Evolutionary conservation across 2,113 vertebrate genomes (phyloP).

Genomic region (Sorex fumeus): DNA sequence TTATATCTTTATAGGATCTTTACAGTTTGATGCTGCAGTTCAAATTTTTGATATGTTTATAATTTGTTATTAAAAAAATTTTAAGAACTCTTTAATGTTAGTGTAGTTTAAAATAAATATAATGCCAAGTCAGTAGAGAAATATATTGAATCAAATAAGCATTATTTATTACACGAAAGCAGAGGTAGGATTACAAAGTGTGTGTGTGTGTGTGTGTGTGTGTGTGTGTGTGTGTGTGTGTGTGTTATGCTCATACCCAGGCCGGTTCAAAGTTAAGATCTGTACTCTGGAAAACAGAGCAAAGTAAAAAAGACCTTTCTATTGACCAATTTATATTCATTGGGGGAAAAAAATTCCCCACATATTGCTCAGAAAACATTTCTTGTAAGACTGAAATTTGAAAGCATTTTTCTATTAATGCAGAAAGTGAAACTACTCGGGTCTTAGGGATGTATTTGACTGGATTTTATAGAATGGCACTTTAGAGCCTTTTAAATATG

Average conservation of each 20-base stretch:
- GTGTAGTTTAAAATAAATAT: background rate
- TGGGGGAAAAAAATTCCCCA: background rate
- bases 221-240: background rate
- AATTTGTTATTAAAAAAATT: too few species aligned
- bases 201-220: background rate
- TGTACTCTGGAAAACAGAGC: background rate
- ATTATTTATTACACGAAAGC: background rate
- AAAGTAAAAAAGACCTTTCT: background rate
- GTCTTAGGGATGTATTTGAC: background rate
- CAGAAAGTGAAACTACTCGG: background rate
- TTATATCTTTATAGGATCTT: background rate
- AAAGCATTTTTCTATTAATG: background rate
- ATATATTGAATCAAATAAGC: background rate
- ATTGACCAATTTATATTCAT: background rate
- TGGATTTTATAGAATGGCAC: background rate
- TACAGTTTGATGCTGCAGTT: too few species aligned
- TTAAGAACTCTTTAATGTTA: too few species aligned
- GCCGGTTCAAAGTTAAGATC: background rate
- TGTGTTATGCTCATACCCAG: background rate
- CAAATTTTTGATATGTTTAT: too few species aligned
- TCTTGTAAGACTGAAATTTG: background rate
- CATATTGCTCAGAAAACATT: background rate
- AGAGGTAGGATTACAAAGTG: background rate
- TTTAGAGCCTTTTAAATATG: slow-evolving; percentile 43
- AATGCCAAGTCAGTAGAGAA: background rate